phyloP scores from a whole-genome alignment of 2,797 vertebrate genomes.

The Oophaga sylvatica region DNA sequence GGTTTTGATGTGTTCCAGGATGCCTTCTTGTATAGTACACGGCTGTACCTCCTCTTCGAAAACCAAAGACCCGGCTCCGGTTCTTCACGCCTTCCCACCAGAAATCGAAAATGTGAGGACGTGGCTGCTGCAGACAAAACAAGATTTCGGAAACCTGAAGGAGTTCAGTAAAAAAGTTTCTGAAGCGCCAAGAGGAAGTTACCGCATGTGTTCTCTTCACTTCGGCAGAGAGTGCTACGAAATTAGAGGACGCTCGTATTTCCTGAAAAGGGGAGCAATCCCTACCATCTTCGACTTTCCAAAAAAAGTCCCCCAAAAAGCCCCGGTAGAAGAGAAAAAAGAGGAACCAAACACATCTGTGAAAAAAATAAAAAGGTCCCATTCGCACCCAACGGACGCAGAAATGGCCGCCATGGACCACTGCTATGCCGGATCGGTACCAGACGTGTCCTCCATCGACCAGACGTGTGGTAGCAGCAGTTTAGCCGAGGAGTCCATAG shows the following conservation, averaged over 20 bases:
- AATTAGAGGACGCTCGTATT: conserved; percentile 5
- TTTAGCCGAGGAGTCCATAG: background rate
- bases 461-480: background rate
- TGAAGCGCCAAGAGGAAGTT: background rate
- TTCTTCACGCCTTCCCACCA: conserved; percentile 12
- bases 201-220: conserved; percentile 14
- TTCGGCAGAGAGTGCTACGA: conserved; percentile 17
- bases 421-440: background rate
- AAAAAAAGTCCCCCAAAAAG: background rate
- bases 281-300: background rate
- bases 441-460: background rate
- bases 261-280: conserved; percentile 19
- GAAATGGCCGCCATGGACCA: background rate
- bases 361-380: background rate
- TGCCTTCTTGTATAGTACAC: conserved; percentile 15
- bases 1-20: background rate
- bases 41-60: conserved; percentile 6
- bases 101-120: background rate
- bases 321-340: background rate
- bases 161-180: background rate
- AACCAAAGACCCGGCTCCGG: conserved; percentile 22
- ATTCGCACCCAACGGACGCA: background rate
- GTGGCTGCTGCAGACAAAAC: background rate
- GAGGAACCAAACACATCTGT: background rate
- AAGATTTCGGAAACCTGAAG: background rate